Conservation (phyloP, 2,113 vertebrate species). For the Dromiciops gliroides region DNA sequence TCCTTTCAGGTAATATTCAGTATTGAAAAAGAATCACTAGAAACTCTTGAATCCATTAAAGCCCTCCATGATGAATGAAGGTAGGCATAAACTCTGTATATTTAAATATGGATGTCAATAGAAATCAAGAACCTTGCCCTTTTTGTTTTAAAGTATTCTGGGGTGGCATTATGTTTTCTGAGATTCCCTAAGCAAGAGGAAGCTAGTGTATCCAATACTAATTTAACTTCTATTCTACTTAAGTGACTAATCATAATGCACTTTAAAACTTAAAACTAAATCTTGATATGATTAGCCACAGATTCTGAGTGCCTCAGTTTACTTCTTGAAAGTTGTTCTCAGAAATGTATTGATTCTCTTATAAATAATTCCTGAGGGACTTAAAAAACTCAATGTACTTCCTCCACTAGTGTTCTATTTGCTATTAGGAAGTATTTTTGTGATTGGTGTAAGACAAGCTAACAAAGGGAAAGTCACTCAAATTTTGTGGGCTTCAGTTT, state of each 20-base stretch:
- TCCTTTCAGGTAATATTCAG: conserved; percentile 65
- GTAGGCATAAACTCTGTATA: conserved; percentile 42
- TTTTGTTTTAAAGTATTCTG: not conserved
- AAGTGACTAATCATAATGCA: not conserved
- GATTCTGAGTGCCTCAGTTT: not conserved
- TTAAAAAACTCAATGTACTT: conserved; percentile 5
- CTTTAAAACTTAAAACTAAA: not conserved
- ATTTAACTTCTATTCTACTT: not conserved
- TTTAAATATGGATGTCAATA: not conserved
- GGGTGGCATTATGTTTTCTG: not conserved
- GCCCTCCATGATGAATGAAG: conserved; percentile 78
- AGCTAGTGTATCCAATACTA: not conserved
- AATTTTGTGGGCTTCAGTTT: not conserved
- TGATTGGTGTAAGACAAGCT: not conserved
- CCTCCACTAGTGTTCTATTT: not conserved
- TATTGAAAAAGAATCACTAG: conserved; percentile 75
- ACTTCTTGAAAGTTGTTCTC: conserved; percentile 38
- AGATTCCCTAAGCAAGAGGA: conserved; percentile 37
- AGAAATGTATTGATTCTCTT: conserved; percentile 1
- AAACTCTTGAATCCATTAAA: conserved; percentile 59
- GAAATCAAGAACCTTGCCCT: not conserved
- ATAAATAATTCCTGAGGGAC: not conserved
- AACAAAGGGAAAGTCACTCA: not conserved
- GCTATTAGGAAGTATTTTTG: not conserved
- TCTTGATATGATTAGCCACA: not conserved